Conservation (phyloP, 2,888 invertebrate genomes). For the Neria commutata region DNA sequence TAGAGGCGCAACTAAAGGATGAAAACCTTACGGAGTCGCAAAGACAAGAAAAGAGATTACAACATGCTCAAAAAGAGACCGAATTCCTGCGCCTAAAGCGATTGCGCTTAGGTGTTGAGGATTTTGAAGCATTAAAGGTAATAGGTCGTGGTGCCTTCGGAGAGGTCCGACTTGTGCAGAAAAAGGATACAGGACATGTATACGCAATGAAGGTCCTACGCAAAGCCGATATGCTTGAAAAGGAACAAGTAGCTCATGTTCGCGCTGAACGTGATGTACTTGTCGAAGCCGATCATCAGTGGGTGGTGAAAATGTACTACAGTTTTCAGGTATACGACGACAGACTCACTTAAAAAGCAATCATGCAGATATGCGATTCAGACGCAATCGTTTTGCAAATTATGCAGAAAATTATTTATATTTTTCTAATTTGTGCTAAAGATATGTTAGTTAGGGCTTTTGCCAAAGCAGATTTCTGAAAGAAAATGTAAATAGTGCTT, state of each 20-base stretch:
- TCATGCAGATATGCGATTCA: background rate
- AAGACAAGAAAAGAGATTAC: constrained; percentile 82
- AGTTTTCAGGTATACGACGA: constrained; percentile 81
- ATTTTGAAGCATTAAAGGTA: constrained; percentile 96
- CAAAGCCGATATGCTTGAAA: constrained; percentile 99
- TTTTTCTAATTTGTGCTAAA: too few species aligned
- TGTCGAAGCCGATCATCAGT: constrained; percentile 99
- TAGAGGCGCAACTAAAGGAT: constrained; percentile 96
- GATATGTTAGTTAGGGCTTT: too few species aligned
- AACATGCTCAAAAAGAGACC: constrained; percentile 98
- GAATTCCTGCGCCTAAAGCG: constrained; percentile 96
- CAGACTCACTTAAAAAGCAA: background rate
- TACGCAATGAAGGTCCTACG: constrained; percentile 99
- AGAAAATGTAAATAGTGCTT: too few species aligned
- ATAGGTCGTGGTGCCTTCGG: constrained; percentile 94
- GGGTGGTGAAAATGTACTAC: constrained; percentile 99
- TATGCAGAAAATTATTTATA: too few species aligned
- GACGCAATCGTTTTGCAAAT: too few species aligned
- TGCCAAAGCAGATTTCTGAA: too few species aligned
- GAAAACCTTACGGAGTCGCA: constrained; percentile 93
- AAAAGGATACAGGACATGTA: constrained; percentile 99
- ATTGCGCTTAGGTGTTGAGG: constrained; percentile 94
- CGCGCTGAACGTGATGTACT: constrained; percentile 97
- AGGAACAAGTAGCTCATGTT: constrained; percentile 97
- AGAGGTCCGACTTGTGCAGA: constrained; percentile 96